Evolutionary conservation across 2,888 invertebrate species (phyloP).

Genomic region (Andrena praecox): DNA sequence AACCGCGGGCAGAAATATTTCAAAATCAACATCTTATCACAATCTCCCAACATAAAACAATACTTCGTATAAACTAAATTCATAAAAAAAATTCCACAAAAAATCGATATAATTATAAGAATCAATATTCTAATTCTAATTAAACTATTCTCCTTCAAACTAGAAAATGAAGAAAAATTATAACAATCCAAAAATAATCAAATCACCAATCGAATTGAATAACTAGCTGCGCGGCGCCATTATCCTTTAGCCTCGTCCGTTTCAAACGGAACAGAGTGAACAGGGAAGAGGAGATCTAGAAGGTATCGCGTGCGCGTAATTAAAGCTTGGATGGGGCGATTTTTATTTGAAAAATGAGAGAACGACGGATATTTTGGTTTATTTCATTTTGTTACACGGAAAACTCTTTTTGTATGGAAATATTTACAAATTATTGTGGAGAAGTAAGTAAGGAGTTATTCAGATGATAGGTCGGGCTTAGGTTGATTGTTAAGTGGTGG

Average conservation of each 20-base stretch:
- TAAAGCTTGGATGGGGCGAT: neutral
- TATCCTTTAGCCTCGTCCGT: neutral
- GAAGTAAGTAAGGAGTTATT: no score
- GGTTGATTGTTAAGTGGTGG: no score
- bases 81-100: neutral
- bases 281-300: neutral
- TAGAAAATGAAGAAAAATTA: no score
- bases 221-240: neutral
- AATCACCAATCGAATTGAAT: no score
- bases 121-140: no score
- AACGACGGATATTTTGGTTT: neutral
- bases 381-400: no score
- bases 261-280: neutral
- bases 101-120: no score
- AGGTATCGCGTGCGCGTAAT: slow-evolving; percentile 8
- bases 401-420: no score
- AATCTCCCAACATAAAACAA: neutral
- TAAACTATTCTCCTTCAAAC: no score
- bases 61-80: neutral
- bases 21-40: neutral
- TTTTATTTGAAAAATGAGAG: neutral
- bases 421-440: no score
- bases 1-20: slow-evolving; percentile 19
- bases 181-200: no score
- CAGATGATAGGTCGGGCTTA: no score